A percentile compares a stretch with the other conserved stretches of the same genome.
Conservation (phyloP, 1,140 invertebrate genomes). For the Brachionus rubens region DNA sequence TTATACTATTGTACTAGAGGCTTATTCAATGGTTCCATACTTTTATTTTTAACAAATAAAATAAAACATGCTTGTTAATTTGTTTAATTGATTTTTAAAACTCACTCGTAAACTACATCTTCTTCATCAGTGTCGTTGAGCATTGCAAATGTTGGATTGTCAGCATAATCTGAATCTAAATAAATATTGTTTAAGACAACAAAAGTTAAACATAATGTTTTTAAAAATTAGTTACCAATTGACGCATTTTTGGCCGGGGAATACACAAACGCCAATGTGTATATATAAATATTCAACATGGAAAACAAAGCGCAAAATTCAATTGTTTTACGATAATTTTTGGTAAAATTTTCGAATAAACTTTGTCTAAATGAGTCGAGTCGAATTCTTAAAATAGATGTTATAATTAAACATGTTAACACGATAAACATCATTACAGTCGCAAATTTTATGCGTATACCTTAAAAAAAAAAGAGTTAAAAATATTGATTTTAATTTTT, state of each 20-base stretch:
- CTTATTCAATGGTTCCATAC: background rate
- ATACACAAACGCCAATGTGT: constrained; percentile 89
- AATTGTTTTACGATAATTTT: constrained; percentile 80
- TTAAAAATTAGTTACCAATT: constrained; percentile 68
- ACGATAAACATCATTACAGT: constrained; percentile 81
- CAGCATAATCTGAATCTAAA: constrained; percentile 81
- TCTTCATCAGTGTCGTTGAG: constrained; percentile 91
- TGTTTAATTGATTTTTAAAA: constrained; percentile 8
- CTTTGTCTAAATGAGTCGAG: constrained; percentile 84
- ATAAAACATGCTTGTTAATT: background rate
- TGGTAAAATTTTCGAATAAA: constrained; percentile 80
- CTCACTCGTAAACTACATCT: constrained; percentile 82
- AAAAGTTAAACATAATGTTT: constrained; percentile 47
- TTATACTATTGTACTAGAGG: no score
- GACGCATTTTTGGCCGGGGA: constrained; percentile 75
- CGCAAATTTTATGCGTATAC: constrained; percentile 83
- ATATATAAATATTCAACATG: constrained; percentile 88
- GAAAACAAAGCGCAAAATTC: constrained; percentile 93
- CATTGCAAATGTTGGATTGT: constrained; percentile 95
- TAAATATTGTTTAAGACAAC: no score
- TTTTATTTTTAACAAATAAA: background rate
- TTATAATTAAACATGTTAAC: constrained; percentile 71
- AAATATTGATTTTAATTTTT: background rate
- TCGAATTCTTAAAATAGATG: constrained; percentile 79
- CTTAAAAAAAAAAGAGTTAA: constrained; percentile 63